Evolutionary conservation across 1,140 invertebrate species (phyloP).

Genomic region (Ruditapes philippinarum): DNA sequence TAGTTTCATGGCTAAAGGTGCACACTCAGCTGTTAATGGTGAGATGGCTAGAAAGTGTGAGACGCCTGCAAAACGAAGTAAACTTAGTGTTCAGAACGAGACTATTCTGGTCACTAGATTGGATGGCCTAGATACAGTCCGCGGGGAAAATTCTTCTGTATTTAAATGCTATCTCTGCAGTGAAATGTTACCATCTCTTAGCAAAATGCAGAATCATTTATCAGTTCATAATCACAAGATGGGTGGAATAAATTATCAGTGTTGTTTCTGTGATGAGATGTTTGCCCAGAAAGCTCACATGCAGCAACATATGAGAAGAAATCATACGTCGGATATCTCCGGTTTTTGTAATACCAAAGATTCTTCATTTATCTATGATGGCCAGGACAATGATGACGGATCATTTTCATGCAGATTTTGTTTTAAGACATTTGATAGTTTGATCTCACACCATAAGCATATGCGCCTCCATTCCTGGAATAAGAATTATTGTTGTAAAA

Average conservation of each 20-base stretch:
- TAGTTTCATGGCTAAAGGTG: background rate
- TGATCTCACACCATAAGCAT: conserved; percentile 99
- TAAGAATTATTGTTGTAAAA: conserved; percentile 94
- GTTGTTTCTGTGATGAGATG: conserved; percentile 83
- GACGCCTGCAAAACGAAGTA: conserved; percentile 54
- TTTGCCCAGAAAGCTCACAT: conserved; percentile 84
- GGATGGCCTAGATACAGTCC: conserved; percentile 85
- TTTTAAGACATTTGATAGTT: conserved; percentile 98
- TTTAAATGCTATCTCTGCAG: conserved; percentile 88
- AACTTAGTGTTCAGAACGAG: conserved; percentile 83
- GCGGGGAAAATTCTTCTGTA: conserved; percentile 84
- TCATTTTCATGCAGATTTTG: conserved; percentile 94
- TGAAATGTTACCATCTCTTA: conserved; percentile 84
- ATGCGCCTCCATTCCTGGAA: conserved; percentile 98
- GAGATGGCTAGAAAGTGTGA: conserved; percentile 42
- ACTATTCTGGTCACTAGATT: conserved; percentile 86
- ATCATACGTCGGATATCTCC: conserved; percentile 60
- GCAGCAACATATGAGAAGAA: conserved; percentile 80
- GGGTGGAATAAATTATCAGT: conserved; percentile 81
- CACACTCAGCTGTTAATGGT: background rate
- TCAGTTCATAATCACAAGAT: conserved; percentile 84
- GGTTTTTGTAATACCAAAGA: conserved; percentile 38
- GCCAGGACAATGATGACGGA: conserved; percentile 31
- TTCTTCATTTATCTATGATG: conserved; percentile 18
- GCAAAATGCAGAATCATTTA: conserved; percentile 85